Base-by-base conservation (phyloP, 2,113 vertebrate species). In the Ammodramus savannarum region DNA sequence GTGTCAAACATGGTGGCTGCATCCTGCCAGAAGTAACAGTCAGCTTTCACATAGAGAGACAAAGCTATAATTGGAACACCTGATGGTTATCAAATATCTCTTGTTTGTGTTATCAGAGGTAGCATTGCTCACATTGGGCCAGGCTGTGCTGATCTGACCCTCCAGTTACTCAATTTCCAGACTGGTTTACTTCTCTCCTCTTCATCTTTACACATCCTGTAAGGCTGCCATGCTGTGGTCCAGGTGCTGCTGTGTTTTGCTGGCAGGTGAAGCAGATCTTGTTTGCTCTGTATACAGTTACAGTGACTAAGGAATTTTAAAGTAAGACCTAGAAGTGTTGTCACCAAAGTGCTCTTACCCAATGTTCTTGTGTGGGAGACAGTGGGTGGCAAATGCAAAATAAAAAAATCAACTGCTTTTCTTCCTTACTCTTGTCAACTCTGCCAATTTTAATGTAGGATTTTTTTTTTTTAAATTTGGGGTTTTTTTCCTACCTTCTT, bases 1-100 rank as follows among this genome's bases (percentile, higher is more conserved):
- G 3, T 19, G 29, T 71, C 41, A 67, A 44, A 0, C 0, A 3
- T 1, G 2, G 20, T 54, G 63, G 41, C 7, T 8, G 26, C 22
- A 59, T 46, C 27, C 31, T 44, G 32, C 32, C 44, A 58, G 49
- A 41, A 46, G 34, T 10, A 43, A 17, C 19, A n/a, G 41, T 29
- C 43, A 69, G 22, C 46, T 80, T 85, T 86, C 67, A 77, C 6
- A 7, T 0, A 31, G 38, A 54, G 15, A 54, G 16, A 65, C 25
- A 89, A 66, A 86, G 29, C n/a, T 41, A 7, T 46, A 8, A 34
- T 3, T 20, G 8, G 48, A 90, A 58, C 11, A 31, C 13, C 5
- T 6, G 13, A 11, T 61, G 13, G 9, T 49, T 61, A 46, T 59
- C 36, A 49, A 66, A 43, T 54, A 12, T 62, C 26, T 96, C 41